Percentiles rank a stretch among this genome's conserved stretches.
phyloP scores from a whole-genome alignment of 2,888 invertebrate genomes.

The Autographa gamma region DNA sequence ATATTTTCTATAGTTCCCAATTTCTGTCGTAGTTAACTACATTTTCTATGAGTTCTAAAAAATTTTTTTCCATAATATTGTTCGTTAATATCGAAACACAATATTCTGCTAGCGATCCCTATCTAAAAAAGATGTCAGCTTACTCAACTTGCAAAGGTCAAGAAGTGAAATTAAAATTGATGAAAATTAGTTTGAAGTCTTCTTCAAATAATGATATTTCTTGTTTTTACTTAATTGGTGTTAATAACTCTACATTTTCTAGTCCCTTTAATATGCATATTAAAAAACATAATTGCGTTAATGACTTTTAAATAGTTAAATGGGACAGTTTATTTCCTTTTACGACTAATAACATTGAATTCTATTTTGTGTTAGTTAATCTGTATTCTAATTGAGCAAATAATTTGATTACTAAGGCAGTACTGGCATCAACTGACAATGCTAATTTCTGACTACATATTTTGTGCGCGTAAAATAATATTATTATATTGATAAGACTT shows the following conservation, averaged over 20 bases:
- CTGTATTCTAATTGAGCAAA: slow-evolving; percentile 4
- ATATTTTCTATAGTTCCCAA: neutral
- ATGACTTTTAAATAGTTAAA: too few relatives aligned
- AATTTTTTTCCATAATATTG: neutral
- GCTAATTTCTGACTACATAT: neutral
- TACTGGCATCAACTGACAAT: neutral
- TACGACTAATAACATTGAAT: too few relatives aligned
- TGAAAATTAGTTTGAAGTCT: too few relatives aligned
- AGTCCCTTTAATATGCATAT: too few relatives aligned
- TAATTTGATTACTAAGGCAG: neutral
- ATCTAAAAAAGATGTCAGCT: neutral
- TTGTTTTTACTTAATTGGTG: too few relatives aligned
- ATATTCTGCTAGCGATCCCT: neutral
- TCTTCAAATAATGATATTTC: too few relatives aligned
- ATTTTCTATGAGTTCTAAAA: neutral
- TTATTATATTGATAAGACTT: too few relatives aligned
- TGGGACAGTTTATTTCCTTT: too few relatives aligned
- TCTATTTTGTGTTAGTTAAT: neutral
- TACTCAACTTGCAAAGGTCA: neutral
- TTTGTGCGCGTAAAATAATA: slow-evolving; percentile 1
- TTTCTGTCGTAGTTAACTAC: neutral
- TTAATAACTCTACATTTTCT: too few relatives aligned
- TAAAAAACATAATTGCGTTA: too few relatives aligned
- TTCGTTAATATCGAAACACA: neutral
- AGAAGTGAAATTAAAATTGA: too few relatives aligned